Conservation (phyloP, 1,140 invertebrate species). For the Nomia melanderi region DNA sequence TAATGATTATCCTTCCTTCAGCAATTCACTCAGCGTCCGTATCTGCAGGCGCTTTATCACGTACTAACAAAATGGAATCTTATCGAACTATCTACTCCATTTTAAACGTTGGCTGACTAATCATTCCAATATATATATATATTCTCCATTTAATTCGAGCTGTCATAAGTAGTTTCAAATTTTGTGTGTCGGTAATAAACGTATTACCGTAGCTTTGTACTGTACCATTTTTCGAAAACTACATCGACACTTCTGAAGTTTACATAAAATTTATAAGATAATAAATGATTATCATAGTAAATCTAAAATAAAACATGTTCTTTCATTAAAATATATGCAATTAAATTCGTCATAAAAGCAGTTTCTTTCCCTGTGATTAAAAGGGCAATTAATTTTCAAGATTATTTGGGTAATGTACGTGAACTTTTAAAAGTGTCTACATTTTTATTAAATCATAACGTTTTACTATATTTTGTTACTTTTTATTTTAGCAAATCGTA, state of each 20-base stretch:
- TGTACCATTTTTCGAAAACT: background rate
- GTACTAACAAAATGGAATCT: constrained; percentile 33
- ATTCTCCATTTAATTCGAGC: background rate
- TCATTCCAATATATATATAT: constrained; percentile 23
- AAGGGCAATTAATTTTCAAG: constrained; percentile 5
- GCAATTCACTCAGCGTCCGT: constrained; percentile 28
- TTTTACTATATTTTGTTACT: background rate
- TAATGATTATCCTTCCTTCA: constrained; percentile 25
- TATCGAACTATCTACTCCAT: constrained; percentile 59
- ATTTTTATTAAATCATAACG: background rate
- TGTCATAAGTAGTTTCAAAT: background rate
- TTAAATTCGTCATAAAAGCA: background rate
- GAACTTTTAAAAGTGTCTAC: background rate
- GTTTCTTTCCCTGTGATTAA: background rate
- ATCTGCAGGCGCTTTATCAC: constrained; percentile 49
- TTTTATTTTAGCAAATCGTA: constrained; percentile 13
- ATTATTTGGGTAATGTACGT: constrained; percentile 22
- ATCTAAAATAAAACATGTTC: background rate
- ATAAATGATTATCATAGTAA: background rate
- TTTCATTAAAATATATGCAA: background rate
- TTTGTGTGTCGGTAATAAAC: background rate
- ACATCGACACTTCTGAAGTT: background rate
- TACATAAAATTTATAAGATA: constrained; percentile 7
- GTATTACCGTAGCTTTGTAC: background rate
- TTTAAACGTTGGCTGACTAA: constrained; percentile 59